These are phyloP conservation scores for Nanger granti DNA, from an alignment of 2,113 vertebrate species.

Conservation along the genomic window DNA sequence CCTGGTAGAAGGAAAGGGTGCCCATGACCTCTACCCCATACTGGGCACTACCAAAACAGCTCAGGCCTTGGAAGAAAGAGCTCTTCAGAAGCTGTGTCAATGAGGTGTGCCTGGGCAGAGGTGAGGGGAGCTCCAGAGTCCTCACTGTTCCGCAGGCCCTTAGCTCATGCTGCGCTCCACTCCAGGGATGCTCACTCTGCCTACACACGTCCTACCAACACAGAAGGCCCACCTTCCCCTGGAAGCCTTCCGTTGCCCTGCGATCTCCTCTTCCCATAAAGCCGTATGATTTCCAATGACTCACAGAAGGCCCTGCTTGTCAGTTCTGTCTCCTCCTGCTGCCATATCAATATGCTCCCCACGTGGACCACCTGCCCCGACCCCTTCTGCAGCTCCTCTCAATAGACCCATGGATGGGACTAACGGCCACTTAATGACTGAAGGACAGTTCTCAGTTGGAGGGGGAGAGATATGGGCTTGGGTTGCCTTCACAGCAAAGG, in stretches of 20 bases:
- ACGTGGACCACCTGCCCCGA: background rate
- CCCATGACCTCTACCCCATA: background rate
- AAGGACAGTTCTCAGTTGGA: background rate
- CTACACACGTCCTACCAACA: background rate
- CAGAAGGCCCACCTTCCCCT: background rate
- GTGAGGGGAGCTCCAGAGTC: background rate
- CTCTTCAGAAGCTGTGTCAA: background rate
- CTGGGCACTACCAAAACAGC: background rate
- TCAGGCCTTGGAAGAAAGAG: background rate
- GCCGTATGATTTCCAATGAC: background rate
- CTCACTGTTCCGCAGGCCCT: background rate
- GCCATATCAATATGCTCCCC: too few relatives aligned
- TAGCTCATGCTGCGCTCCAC: background rate
- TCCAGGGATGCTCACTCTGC: background rate
- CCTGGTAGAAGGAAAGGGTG: background rate
- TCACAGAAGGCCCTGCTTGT: background rate
- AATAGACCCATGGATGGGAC: background rate
- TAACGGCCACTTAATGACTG: background rate
- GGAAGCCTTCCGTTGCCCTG: background rate
- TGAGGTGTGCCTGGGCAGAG: background rate
- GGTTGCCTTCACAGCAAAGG: background rate
- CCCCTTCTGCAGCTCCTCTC: background rate
- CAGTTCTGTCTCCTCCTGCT: background rate
- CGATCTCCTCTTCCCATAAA: background rate
- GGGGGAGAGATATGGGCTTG: background rate